These are phyloP conservation scores for Phoebastria nigripes DNA, from an alignment of 2,797 vertebrate genomes.

Conservation along the genomic window DNA sequence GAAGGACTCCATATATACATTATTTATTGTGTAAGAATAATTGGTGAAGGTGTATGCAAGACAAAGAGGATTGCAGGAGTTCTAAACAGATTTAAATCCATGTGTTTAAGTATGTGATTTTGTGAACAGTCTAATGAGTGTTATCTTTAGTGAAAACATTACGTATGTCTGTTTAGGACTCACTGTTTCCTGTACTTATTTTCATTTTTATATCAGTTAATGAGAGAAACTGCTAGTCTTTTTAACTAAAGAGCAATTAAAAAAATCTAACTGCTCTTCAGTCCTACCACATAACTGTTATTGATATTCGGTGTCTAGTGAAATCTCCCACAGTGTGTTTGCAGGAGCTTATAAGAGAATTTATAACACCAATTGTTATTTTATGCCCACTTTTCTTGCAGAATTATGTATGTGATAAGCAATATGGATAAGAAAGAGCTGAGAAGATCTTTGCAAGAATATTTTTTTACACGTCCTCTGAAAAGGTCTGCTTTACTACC, in stretches of 20 bases:
- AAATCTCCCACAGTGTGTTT: background rate
- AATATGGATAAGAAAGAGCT: background rate
- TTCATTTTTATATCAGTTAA: background rate
- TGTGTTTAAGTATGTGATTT: background rate
- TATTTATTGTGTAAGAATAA: constrained; percentile 54
- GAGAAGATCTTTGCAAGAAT: background rate
- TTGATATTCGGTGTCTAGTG: constrained; percentile 31
- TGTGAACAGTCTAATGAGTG: background rate
- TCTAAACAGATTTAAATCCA: constrained; percentile 21
- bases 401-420: background rate
- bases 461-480: background rate
- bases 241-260: constrained; percentile 36
- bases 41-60: constrained; percentile 6
- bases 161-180: background rate
- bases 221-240: background rate
- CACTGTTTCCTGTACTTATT: background rate
- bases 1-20: constrained; percentile 35
- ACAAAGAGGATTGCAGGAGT: background rate
- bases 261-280: constrained; percentile 35
- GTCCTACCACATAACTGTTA: constrained; percentile 16
- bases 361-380: constrained; percentile 13
- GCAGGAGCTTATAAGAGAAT: constrained; percentile 37
- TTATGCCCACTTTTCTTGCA: background rate
- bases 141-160: background rate
- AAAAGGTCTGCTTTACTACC: background rate